Evolutionary conservation across 2,113 vertebrate species (phyloP).

Genomic region (Centropus bengalensis): DNA sequence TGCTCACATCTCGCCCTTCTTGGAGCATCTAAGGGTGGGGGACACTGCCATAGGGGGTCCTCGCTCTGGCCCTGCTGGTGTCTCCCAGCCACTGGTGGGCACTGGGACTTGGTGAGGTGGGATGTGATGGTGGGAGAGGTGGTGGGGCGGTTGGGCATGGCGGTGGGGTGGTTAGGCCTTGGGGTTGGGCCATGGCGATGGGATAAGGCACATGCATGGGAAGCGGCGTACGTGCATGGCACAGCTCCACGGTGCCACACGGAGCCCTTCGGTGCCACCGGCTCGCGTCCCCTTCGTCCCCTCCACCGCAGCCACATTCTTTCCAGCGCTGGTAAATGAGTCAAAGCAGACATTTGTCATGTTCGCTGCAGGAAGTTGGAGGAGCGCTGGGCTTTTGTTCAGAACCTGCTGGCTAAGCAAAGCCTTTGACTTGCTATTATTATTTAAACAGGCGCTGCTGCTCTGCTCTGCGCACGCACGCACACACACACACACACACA

Average conservation of each 20-base stretch:
- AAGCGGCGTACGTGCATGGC: background rate
- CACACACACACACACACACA: background rate
- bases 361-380: constrained; percentile 78
- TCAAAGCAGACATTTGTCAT: constrained; percentile 82
- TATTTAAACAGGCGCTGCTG: constrained; percentile 79
- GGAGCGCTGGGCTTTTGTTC: constrained; percentile 83
- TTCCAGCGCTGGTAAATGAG: constrained; percentile 62
- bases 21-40: background rate
- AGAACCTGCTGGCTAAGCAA: constrained; percentile 84
- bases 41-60: no score
- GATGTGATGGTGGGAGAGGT: background rate
- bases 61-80: no score
- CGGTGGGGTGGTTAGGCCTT: no score
- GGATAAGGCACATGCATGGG: background rate
- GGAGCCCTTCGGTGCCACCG: background rate
- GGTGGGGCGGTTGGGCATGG: no score
- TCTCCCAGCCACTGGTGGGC: no score
- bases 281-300: background rate
- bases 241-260: background rate
- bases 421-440: constrained; percentile 84
- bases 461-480: background rate
- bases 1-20: background rate
- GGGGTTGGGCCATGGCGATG: no score
- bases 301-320: constrained; percentile 38
- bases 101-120: no score